Conservation (phyloP, 2,888 invertebrate species). For the Didymodactylos carnosus region DNA sequence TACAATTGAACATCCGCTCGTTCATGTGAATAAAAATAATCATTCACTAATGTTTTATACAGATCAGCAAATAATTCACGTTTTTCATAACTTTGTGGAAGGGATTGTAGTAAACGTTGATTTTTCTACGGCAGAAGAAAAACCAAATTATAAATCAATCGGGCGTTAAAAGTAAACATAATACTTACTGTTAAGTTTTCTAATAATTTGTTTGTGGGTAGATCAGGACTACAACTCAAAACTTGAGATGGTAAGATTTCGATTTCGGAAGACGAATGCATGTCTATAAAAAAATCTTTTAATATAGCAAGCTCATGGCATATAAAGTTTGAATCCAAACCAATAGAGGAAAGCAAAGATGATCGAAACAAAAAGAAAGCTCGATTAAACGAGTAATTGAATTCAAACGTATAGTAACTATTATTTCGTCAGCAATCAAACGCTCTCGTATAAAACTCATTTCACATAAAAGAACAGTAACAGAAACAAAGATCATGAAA, state of each 20-base stretch:
- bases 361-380: no score
- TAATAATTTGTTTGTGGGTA: background rate
- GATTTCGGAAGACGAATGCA: no score
- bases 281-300: no score
- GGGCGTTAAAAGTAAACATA: background rate
- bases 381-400: no score
- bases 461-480: no score
- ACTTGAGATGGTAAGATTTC: background rate
- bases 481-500: no score
- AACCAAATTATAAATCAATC: background rate
- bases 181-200: background rate
- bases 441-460: no score
- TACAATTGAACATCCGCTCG: conserved; percentile 78
- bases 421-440: no score
- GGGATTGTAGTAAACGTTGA: background rate
- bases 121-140: background rate
- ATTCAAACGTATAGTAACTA: no score
- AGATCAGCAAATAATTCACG: background rate
- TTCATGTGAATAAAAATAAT: conserved; percentile 67
- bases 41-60: conserved; percentile 27
- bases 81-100: background rate
- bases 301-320: no score
- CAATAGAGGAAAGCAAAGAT: no score
- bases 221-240: background rate
- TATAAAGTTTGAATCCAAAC: no score